Percentiles rank a stretch among this genome's conserved stretches.
These are phyloP conservation scores for Drosophila multiciliata DNA, from an alignment of 2,888 invertebrate species.

Conservation along the genomic window DNA sequence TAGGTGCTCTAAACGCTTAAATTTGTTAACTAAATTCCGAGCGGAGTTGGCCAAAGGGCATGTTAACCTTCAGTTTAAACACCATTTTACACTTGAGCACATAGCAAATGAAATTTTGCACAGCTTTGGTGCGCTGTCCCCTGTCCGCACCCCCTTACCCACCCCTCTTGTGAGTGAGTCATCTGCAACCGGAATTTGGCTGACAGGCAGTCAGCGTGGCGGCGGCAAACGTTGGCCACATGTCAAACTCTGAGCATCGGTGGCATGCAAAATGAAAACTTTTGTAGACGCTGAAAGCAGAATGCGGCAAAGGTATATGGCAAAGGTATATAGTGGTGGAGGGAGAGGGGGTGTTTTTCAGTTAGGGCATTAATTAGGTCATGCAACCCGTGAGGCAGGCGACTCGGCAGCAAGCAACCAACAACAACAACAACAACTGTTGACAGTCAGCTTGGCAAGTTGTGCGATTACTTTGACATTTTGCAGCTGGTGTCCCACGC, in stretches of 20 bases:
- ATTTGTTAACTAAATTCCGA: conserved; percentile 34
- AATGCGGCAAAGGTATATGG: background rate
- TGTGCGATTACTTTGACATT: conserved; percentile 60
- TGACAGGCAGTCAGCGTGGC: conserved; percentile 57
- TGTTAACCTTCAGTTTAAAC: conserved; percentile 48
- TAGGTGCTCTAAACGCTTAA: conserved; percentile 27
- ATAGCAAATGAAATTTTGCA: conserved; percentile 70
- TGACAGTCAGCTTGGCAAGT: conserved; percentile 64
- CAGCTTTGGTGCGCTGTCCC: conserved; percentile 38
- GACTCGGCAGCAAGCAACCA: conserved; percentile 20
- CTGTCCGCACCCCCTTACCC: background rate
- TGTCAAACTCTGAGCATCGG: conserved; percentile 70
- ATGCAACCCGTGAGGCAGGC: conserved; percentile 60
- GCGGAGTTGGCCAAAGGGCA: conserved; percentile 42
- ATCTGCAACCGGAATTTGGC: conserved; percentile 77
- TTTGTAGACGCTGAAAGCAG: conserved; percentile 56
- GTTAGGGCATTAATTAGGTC: conserved; percentile 68
- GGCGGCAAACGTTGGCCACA: conserved; percentile 62
- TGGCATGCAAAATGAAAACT: conserved; percentile 62
- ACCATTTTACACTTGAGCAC: conserved; percentile 56
- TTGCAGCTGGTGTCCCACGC: conserved; percentile 60
- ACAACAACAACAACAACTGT: conserved; percentile 29
- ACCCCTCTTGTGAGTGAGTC: conserved; percentile 53
- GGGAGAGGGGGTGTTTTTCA: background rate
- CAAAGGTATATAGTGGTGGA: background rate